Percentiles rank a stretch among this genome's conserved stretches.
Evolutionary conservation across 2,797 vertebrate genomes (phyloP).

Genomic region (Heteromormyrus szaboi): DNA sequence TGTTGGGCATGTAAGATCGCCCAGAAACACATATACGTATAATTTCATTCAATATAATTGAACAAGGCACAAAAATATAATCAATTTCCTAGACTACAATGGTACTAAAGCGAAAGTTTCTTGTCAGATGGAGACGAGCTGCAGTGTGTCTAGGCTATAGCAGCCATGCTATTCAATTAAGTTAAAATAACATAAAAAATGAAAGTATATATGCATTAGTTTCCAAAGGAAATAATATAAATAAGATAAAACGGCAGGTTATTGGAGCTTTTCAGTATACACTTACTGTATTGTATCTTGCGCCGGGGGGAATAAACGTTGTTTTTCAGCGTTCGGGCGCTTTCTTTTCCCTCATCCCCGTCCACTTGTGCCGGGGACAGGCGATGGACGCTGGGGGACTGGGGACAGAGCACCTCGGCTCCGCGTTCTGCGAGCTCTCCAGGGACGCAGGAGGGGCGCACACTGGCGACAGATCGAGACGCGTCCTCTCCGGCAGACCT

Average conservation of each 20-base stretch:
- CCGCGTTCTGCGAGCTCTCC: not conserved
- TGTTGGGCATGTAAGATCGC: not conserved
- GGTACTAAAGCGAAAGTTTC: not conserved
- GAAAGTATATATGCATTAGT: not conserved
- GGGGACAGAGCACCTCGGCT: not conserved
- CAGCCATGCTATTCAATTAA: not conserved
- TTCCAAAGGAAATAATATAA: not conserved
- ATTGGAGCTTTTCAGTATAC: not conserved
- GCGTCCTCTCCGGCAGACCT: not conserved
- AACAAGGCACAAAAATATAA: not conserved
- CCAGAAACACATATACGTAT: not conserved
- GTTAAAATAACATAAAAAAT: not conserved
- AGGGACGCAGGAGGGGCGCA: not conserved
- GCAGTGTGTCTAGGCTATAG: not conserved
- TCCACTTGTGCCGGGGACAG: not conserved
- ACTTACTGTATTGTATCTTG: conserved; percentile 10
- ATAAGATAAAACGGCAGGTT: not conserved
- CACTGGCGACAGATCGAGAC: not conserved
- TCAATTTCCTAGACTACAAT: not conserved
- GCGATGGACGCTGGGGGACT: not conserved
- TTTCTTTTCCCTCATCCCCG: conserved; percentile 1
- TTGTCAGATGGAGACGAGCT: not conserved
- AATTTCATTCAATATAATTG: not conserved
- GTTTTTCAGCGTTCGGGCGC: not conserved
- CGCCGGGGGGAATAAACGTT: not conserved